These are phyloP conservation scores for Phortica variegata DNA, from an alignment of 1,140 invertebrate genomes.

Conservation along the genomic window DNA sequence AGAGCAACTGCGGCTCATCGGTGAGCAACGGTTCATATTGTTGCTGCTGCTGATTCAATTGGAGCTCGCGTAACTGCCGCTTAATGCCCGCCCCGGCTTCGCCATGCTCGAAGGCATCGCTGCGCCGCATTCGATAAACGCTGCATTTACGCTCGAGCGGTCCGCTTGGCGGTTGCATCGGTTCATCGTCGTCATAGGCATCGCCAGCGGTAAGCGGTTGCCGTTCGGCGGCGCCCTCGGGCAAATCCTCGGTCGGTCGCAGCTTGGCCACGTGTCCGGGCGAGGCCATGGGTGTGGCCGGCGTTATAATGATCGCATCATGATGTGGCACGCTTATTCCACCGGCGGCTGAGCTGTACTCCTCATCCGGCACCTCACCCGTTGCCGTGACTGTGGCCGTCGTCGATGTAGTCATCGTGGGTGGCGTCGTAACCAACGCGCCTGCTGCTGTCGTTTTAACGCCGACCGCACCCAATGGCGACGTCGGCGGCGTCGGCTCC, in stretches of 20 bases:
- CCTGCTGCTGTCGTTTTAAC: slow-evolving; percentile 41
- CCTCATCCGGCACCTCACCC: slow-evolving; percentile 18
- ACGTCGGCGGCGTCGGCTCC: slow-evolving; percentile 40
- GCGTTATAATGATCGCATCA: slow-evolving; percentile 56
- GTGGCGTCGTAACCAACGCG: slow-evolving; percentile 26
- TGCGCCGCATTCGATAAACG: slow-evolving; percentile 53
- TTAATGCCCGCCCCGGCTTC: slow-evolving; percentile 23
- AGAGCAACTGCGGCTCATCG: slow-evolving; percentile 47
- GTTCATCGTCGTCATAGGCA: slow-evolving; percentile 33
- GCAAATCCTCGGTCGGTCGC: slow-evolving; percentile 25
- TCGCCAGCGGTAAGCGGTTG: slow-evolving; percentile 37
- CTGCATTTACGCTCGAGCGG: slow-evolving; percentile 55
- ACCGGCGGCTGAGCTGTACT: slow-evolving; percentile 28
- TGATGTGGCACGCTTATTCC: slow-evolving; percentile 37
- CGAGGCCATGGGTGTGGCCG: slow-evolving; percentile 56
- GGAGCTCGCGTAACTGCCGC: slow-evolving; percentile 45
- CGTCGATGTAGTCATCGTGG: slow-evolving; percentile 23
- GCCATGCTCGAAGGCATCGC: slow-evolving; percentile 39
- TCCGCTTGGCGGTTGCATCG: slow-evolving; percentile 33
- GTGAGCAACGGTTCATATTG: slow-evolving; percentile 47
- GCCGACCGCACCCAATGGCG: slow-evolving; percentile 42
- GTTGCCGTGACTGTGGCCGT: slow-evolving; percentile 35
- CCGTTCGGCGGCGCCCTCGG: slow-evolving; percentile 28
- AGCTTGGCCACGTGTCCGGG: slow-evolving; percentile 45
- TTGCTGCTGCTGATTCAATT: slow-evolving; percentile 42